A percentile compares a stretch with the other conserved stretches of the same genome.
These are phyloP conservation scores for Leucophora obtusa DNA, from an alignment of 2,888 invertebrate species.

Conservation along the genomic window DNA sequence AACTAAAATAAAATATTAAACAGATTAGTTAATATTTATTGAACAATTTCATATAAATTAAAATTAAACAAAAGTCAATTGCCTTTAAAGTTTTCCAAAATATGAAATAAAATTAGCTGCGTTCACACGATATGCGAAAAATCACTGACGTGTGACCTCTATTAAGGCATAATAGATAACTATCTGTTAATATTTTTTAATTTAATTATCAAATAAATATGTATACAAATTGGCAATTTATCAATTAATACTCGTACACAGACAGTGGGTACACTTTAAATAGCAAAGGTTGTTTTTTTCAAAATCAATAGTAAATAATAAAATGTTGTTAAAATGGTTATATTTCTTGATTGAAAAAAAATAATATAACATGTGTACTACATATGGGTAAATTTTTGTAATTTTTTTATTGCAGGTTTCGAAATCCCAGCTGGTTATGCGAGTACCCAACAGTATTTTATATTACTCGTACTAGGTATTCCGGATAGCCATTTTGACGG, in stretches of 20 bases:
- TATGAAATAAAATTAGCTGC: slow-evolving; percentile 23
- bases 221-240: slow-evolving; percentile 53
- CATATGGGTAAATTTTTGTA: too few species aligned
- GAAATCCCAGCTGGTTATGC: too few species aligned
- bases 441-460: too few species aligned
- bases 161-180: slow-evolving; percentile 37
- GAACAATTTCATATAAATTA: not conserved
- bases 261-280: slow-evolving; percentile 5
- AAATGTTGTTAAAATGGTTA: too few species aligned
- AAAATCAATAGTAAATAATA: too few species aligned
- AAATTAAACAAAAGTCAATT: slow-evolving; percentile 43
- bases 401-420: too few species aligned
- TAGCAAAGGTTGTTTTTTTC: too few species aligned
- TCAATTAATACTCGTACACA: slow-evolving; percentile 40
- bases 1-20: slow-evolving; percentile 7
- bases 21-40: not conserved
- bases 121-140: slow-evolving; percentile 57
- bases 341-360: too few species aligned
- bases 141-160: slow-evolving; percentile 51
- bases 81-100: slow-evolving; percentile 51
- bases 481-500: too few species aligned
- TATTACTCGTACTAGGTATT: too few species aligned
- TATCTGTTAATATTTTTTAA: slow-evolving; percentile 28
- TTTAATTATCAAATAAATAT: slow-evolving; percentile 37
- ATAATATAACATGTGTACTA: too few species aligned